Conservation (phyloP, 1,140 invertebrate species). For the Anastatus disparis region DNA sequence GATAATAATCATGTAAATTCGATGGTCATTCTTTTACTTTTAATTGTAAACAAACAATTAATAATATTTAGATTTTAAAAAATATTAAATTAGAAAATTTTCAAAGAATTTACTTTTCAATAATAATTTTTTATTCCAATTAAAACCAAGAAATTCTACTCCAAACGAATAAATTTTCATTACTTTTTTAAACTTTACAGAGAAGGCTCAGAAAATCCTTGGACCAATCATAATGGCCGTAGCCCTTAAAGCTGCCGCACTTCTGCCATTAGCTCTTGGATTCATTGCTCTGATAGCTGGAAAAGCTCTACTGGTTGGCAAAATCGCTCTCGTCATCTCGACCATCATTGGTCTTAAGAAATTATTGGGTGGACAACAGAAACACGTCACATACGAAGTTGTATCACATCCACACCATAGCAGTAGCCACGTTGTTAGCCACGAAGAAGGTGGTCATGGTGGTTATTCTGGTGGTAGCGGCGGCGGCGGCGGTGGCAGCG, state of each 20-base stretch:
- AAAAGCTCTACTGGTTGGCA: constrained; percentile 84
- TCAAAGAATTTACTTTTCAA: no score
- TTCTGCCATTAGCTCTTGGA: constrained; percentile 80
- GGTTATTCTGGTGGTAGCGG: constrained; percentile 66
- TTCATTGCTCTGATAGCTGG: constrained; percentile 85
- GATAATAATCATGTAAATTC: no score
- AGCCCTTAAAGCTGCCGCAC: constrained; percentile 80
- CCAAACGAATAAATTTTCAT: no score
- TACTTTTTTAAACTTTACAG: constrained; percentile 53
- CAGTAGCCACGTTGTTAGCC: constrained; percentile 70
- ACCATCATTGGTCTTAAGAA: constrained; percentile 86
- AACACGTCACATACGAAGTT: constrained; percentile 87
- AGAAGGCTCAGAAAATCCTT: constrained; percentile 82
- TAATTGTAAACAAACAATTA: no score
- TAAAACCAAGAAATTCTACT: no score
- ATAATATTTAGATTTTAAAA: no score
- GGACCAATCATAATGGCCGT: constrained; percentile 79
- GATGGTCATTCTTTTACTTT: no score
- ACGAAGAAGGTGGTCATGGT: constrained; percentile 73
- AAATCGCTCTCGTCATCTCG: constrained; percentile 83
- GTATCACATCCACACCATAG: constrained; percentile 84
- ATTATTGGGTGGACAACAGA: constrained; percentile 72
- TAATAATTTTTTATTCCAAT: no score
- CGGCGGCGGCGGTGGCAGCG: constrained; percentile 69
- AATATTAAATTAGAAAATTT: no score